Evolutionary conservation across 2,113 vertebrate species (phyloP), one percentile per base, ranked within the genome.

Genomic region (Phycodurus eques): DNA sequence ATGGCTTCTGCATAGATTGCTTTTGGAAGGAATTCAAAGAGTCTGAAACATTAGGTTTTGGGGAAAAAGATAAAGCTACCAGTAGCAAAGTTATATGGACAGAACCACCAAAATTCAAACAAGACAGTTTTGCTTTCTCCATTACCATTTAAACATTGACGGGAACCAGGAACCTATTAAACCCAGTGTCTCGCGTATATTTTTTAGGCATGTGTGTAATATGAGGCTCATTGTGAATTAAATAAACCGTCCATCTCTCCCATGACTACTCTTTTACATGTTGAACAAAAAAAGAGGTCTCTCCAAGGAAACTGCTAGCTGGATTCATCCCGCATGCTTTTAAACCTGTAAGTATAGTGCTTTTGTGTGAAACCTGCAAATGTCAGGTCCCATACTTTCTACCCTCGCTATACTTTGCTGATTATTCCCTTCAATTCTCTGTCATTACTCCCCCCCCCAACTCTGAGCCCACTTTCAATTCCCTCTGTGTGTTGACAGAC

Each of bases 401-500:
- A 31, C 64, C 53, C 15, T 71, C 69, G 63, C 72, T 68, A 63
- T 53, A 20, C 67, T 68, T 71, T 64, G 14, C 67, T 59, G 49
- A 3, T 22, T 73, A 67, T 43, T 44, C 59, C 67, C 54, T n/a
- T 62, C 11, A 5, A 17, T 20, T 31, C 35, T 1, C 47, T 65
- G 44, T 56, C 27, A 35, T 35, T 46, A 44, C 22, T 27, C 14
- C 42, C 61, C 44, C 31, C 4, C 44, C 31, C 68, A 22, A 4
- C 68, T 81, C 73, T 78, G 76, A 87, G 82, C 77, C 76, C 72
- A 75, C 71, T 87, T 89, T 88, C 85, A 84, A 75, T 90, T 82
- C 88, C 83, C 76, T 15, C 63, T 44, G 70, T 60, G 63, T 66
- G 89, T 74, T 90, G 89, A 92, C 84, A 90, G 90, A 91, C 84